phyloP scores from a whole-genome alignment of 2,888 invertebrate genomes.

The Chymomyza amoena region DNA sequence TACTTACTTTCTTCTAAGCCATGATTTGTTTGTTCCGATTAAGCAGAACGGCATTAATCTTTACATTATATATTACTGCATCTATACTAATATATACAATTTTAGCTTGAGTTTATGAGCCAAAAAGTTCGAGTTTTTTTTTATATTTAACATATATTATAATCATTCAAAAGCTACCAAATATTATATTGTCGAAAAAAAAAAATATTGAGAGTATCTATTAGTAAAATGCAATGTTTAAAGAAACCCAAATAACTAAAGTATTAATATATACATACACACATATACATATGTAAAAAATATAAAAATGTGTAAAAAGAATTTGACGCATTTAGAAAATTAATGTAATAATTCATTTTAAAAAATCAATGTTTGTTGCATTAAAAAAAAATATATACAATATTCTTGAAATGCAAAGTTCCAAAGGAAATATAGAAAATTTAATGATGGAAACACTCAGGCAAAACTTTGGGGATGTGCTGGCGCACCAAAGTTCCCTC shows the following conservation, averaged over 20 bases:
- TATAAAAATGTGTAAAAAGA: no score
- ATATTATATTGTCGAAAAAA: neutral
- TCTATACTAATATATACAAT: neutral
- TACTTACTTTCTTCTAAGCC: no score
- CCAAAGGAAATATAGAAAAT: neutral
- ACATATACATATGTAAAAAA: neutral
- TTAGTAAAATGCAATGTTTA: neutral
- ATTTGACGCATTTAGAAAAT: neutral
- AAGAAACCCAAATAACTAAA: neutral
- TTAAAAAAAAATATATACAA: neutral
- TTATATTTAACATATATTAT: constrained; percentile 20
- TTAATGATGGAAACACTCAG: neutral
- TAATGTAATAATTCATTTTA: neutral
- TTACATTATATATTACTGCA: no score
- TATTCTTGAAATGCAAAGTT: neutral
- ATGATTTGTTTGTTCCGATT: no score
- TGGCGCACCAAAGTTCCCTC: neutral
- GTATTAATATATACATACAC: neutral
- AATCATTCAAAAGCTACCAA: constrained; percentile 16
- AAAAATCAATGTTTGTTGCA: no score
- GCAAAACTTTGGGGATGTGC: neutral
- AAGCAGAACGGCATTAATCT: no score
- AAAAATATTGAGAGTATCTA: neutral
- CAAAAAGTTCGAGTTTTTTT: constrained; percentile 16
- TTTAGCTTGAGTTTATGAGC: neutral